Conservation (phyloP, 1,140 invertebrate genomes). For the Ceratina calcarata region DNA sequence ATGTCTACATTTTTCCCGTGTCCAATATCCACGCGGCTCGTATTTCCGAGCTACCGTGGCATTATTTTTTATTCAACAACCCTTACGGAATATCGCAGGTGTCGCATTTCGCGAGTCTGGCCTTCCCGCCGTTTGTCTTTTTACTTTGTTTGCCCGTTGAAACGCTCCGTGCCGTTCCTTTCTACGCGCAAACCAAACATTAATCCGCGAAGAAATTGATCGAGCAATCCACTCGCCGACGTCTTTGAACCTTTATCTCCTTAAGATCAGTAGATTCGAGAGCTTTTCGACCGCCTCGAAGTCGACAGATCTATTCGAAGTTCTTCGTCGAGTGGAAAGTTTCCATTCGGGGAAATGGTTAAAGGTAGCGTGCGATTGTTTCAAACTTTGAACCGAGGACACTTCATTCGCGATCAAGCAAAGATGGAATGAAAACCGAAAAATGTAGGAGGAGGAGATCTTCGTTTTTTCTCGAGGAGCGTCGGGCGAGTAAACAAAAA, state of each 20-base stretch:
- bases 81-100: not conserved
- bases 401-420: not conserved
- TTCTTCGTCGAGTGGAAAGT: not conserved
- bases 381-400: not conserved
- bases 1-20: constrained; percentile 7
- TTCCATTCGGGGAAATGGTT: not conserved
- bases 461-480: not conserved
- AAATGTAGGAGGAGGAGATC: not conserved
- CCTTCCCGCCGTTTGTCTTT: constrained; percentile 47
- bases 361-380: not conserved
- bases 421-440: not conserved
- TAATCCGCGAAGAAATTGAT: constrained; percentile 56
- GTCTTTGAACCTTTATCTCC: constrained; percentile 22
- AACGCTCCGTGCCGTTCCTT: not conserved
- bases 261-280: constrained; percentile 16
- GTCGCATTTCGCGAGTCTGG: constrained; percentile 27
- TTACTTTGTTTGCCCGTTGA: constrained; percentile 24
- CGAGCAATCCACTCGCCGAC: not conserved
- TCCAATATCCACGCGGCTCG: constrained; percentile 25
- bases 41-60: constrained; percentile 12
- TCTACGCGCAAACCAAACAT: constrained; percentile 38
- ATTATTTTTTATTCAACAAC: constrained; percentile 13
- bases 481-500: constrained; percentile 3
- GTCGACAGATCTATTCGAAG: not conserved
- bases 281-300: not conserved